Percentiles rank a stretch among this genome's conserved stretches.
Evolutionary conservation across 2,888 invertebrate genomes (phyloP).

Genomic region (Camptogramma bilineatum): DNA sequence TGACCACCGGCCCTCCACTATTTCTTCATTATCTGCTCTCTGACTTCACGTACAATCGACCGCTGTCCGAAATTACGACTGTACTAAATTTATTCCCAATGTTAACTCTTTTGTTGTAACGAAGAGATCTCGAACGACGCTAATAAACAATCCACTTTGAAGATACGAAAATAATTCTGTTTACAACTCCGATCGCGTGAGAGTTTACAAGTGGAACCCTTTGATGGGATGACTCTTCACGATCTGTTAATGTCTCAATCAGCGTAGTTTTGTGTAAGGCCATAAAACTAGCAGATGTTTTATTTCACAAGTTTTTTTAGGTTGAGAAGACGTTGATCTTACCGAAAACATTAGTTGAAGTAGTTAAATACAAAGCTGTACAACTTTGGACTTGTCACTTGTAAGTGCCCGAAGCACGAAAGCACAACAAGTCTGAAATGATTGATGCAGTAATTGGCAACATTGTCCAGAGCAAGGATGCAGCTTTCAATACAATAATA

Average conservation of each 20-base stretch:
- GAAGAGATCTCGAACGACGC: slow-evolving; percentile 60
- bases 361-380: background rate
- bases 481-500: slow-evolving; percentile 48
- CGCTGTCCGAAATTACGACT: slow-evolving; percentile 65
- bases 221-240: slow-evolving; percentile 41
- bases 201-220: slow-evolving; percentile 55
- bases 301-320: slow-evolving; percentile 10
- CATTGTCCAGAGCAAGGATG: slow-evolving; percentile 39
- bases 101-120: slow-evolving; percentile 72
- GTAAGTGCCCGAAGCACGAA: background rate
- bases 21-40: slow-evolving; percentile 38
- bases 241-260: slow-evolving; percentile 36
- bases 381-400: background rate
- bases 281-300: slow-evolving; percentile 35
- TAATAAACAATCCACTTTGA: slow-evolving; percentile 75
- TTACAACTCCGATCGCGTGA: slow-evolving; percentile 63
- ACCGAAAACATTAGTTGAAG: background rate
- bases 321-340: background rate
- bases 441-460: slow-evolving; percentile 35
- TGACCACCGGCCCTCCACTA: slow-evolving; percentile 47
- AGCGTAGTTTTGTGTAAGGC: slow-evolving; percentile 30
- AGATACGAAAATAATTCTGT: slow-evolving; percentile 71
- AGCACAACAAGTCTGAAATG: slow-evolving; percentile 5
- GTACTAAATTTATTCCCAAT: slow-evolving; percentile 70
- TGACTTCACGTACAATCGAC: slow-evolving; percentile 57